Base-by-base conservation (phyloP, 2,113 vertebrate genomes). In the Catharus fuscescens region DNA sequence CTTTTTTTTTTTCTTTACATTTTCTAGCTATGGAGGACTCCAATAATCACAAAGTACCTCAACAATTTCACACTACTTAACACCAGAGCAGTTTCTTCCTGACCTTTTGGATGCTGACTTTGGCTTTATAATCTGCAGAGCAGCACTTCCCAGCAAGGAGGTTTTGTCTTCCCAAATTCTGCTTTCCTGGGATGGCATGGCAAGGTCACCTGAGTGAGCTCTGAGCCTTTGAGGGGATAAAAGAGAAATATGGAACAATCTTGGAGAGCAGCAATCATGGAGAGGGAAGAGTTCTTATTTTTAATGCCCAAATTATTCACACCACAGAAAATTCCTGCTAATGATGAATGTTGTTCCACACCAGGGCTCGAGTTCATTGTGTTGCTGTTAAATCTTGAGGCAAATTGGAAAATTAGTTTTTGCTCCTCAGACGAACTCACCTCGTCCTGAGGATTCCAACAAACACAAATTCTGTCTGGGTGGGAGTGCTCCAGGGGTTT, bases 251-350 rank as follows among this genome's bases (percentile, higher is more conserved):
- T 4, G 6, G 53, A 57, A 48, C 25, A 34, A 45, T 25, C 32
- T 20, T 73, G 21, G 42, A 48, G 42, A 86, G 10, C 54, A 25
- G 42, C 10, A 54, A 32, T 29, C 34, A 26, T 10, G 5, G 23
- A 64, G 24, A 89, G 24, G 8, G 26, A 40, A 73, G 24, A 76
- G 16, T 15, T 26, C 8, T 69, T 38, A 18, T 44, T 80, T 70
- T 83, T 71, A 54, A 92, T n/a, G 38, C 52, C 89, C 54, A 88
- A 70, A 61, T 79, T 91, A 82, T 87, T 96, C 91, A 79, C 62
- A 53, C 6, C 62, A 54, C 53, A 47, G 57, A 48, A 10, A 80
- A 74, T 8, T 86, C 20, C n/a, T 62, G 52, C 38, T 67, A 48
- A 50, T 79, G 53, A 84, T 82, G n/a, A 79, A 32, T 0, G 3